Conservation (phyloP, 2,113 vertebrate species). For the Ceyx melanurus region DNA sequence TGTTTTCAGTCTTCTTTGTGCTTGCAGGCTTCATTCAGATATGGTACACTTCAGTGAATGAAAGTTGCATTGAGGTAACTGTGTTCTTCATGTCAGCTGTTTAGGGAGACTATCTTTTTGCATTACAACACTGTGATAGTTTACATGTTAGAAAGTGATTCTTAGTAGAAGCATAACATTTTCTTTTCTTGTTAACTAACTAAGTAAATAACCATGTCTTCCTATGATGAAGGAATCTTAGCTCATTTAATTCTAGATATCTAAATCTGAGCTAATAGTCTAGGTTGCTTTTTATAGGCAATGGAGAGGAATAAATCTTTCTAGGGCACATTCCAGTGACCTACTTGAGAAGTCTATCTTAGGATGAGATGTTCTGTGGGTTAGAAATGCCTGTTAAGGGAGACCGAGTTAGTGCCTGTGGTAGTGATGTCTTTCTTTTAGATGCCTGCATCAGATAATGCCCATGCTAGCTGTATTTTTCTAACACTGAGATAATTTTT, state of each 20-base stretch:
- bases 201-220: background rate
- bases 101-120: background rate
- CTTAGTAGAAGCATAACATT: background rate
- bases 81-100: background rate
- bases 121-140: background rate
- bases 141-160: background rate
- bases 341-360: slow-evolving; percentile 28
- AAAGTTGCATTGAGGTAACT: background rate
- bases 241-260: background rate
- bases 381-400: background rate
- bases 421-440: background rate
- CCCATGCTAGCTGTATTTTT: background rate
- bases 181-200: slow-evolving; percentile 32
- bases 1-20: background rate
- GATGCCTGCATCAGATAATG: background rate
- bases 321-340: slow-evolving; percentile 19
- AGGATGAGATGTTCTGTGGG: background rate
- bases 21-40: background rate
- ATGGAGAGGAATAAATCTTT: slow-evolving; percentile 36
- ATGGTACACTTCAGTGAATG: background rate
- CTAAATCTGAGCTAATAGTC: slow-evolving; percentile 5
- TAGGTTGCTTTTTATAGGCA: slow-evolving; percentile 21
- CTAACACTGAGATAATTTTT: background rate
- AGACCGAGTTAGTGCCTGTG: background rate
- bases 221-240: background rate